Evolutionary conservation across 2,113 vertebrate species (phyloP).

Genomic region (Odontophorus gujanensis): DNA sequence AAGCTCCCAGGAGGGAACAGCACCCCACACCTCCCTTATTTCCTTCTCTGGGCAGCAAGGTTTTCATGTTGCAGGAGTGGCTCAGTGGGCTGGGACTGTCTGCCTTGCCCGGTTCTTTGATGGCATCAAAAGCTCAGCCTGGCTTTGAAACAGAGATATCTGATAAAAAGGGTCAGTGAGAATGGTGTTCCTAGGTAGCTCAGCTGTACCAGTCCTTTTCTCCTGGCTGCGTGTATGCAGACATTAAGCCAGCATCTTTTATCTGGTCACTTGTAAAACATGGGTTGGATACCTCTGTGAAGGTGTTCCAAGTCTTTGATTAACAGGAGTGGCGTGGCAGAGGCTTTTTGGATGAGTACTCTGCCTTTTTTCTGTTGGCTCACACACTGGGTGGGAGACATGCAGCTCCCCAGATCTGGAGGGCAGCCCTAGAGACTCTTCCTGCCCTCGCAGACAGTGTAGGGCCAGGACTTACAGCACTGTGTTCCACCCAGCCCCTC

Average conservation of each 20-base stretch:
- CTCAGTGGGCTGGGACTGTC: background rate
- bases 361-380: background rate
- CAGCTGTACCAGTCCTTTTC: background rate
- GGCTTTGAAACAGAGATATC: background rate
- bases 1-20: background rate
- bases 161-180: background rate
- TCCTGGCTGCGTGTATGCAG: background rate
- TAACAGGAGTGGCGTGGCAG: background rate
- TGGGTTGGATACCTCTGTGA: background rate
- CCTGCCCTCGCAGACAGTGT: background rate
- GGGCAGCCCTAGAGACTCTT: background rate
- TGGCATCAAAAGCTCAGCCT: background rate
- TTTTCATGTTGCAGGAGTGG: background rate
- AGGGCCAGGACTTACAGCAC: fast-evolving
- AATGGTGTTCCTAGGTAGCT: background rate
- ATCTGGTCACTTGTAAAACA: background rate
- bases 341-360: background rate
- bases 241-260: background rate
- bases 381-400: background rate
- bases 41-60: background rate
- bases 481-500: background rate
- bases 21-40: background rate
- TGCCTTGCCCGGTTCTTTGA: background rate
- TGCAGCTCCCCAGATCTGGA: background rate
- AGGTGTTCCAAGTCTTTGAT: background rate